Evolutionary conservation across 2,797 vertebrate species (phyloP).

Genomic region (Triplophysa bombifrons): DNA sequence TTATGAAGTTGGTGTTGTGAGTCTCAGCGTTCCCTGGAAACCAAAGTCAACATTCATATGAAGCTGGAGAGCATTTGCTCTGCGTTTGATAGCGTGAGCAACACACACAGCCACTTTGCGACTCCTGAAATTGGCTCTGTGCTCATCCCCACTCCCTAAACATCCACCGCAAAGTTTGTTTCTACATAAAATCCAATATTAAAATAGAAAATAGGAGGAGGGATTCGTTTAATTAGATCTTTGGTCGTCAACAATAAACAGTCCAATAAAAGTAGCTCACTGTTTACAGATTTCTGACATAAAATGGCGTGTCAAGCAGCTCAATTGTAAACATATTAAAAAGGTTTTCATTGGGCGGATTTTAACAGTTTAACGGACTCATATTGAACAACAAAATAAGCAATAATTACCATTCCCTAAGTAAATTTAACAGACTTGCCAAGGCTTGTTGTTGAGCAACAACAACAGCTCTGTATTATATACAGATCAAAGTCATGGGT

Average conservation of each 20-base stretch:
- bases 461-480: not conserved
- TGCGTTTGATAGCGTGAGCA: slow-evolving; percentile 65
- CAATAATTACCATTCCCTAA: slow-evolving; percentile 44
- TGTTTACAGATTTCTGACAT: slow-evolving; percentile 5
- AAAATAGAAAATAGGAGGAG: not conserved
- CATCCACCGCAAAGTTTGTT: slow-evolving; percentile 34
- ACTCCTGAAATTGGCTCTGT: slow-evolving; percentile 44
- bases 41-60: slow-evolving; percentile 66
- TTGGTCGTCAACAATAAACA: slow-evolving; percentile 6
- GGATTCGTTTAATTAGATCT: not conserved
- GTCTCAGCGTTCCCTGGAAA: slow-evolving; percentile 69
- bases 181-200: slow-evolving; percentile 22
- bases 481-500: not conserved
- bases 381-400: slow-evolving; percentile 57
- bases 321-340: slow-evolving; percentile 35
- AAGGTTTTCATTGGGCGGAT: slow-evolving; percentile 49
- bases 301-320: slow-evolving; percentile 22
- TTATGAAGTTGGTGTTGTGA: slow-evolving; percentile 71
- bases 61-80: slow-evolving; percentile 70
- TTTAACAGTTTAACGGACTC: slow-evolving; percentile 42
- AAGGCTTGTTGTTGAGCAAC: slow-evolving; percentile 31
- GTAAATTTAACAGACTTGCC: slow-evolving; percentile 57
- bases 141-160: slow-evolving; percentile 28
- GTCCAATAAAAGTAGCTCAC: not conserved
- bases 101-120: slow-evolving; percentile 66